These are phyloP conservation scores for Anisognathus igniventris DNA, from an alignment of 2,797 vertebrate species.

Conservation along the genomic window DNA sequence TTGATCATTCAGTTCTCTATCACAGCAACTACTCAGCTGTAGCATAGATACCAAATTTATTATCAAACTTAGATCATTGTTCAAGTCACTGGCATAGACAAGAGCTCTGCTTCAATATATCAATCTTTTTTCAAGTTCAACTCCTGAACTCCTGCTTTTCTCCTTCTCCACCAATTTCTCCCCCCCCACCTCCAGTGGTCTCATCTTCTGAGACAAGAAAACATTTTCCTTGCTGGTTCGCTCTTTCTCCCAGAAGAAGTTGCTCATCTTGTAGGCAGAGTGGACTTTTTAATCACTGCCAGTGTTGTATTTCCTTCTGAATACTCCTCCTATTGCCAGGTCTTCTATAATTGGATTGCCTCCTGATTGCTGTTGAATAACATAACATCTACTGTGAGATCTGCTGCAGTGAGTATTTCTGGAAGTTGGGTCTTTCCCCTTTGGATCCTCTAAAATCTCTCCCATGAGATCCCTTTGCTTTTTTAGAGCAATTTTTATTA, in stretches of 20 bases:
- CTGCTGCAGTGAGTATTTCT: not conserved
- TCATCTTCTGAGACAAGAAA: not conserved
- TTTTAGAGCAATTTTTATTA: not conserved
- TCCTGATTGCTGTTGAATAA: not conserved
- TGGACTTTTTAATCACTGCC: not conserved
- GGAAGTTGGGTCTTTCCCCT: not conserved
- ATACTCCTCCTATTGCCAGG: not conserved
- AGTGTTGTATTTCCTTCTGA: not conserved
- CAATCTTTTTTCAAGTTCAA: not conserved
- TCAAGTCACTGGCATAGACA: not conserved
- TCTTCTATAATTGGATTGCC: not conserved
- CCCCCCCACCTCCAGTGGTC: not conserved
- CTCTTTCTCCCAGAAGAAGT: not conserved
- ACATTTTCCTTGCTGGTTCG: not conserved
- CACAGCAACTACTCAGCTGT: not conserved
- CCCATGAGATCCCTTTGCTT: not conserved
- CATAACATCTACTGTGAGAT: not conserved
- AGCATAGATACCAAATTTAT: not conserved
- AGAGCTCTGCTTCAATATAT: not conserved
- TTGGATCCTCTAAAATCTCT: not conserved
- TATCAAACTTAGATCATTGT: not conserved
- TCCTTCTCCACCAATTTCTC: not conserved
- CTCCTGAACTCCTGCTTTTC: not conserved
- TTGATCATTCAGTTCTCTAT: not conserved
- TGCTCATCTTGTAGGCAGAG: not conserved